Percentiles rank a stretch among this genome's conserved stretches.
Evolutionary conservation across 1,140 invertebrate genomes (phyloP).

Genomic region (Drosophila rufa): DNA sequence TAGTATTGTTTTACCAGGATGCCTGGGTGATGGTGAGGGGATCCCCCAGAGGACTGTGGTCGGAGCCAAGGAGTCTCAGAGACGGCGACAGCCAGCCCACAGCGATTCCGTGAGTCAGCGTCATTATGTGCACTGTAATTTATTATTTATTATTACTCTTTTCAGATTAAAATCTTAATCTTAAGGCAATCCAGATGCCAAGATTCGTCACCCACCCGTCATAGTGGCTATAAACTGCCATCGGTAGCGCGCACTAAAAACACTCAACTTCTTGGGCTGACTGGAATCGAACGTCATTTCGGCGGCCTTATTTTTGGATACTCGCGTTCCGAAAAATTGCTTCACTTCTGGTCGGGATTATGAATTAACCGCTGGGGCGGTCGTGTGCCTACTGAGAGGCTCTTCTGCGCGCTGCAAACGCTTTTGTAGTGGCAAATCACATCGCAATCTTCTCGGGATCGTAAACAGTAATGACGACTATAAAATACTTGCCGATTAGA

Average conservation of each 20-base stretch:
- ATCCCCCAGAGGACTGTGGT: conserved; percentile 40
- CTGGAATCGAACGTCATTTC: conserved; percentile 50
- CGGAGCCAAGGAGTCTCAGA: conserved; percentile 53
- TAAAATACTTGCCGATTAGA: conserved; percentile 51
- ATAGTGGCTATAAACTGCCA: conserved; percentile 73
- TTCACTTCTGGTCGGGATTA: conserved; percentile 7
- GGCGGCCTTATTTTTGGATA: background rate
- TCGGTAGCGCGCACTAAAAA: conserved; percentile 67
- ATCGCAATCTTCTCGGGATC: conserved; percentile 26
- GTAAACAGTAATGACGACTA: conserved; percentile 34
- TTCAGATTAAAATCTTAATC: background rate
- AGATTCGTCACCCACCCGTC: conserved; percentile 57
- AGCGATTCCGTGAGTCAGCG: conserved; percentile 62
- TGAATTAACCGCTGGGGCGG: conserved; percentile 12
- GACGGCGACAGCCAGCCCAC: conserved; percentile 71
- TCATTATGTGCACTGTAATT: conserved; percentile 68
- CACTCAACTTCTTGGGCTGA: conserved; percentile 34
- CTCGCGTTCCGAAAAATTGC: background rate
- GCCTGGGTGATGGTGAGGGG: conserved; percentile 62
- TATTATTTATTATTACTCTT: background rate
- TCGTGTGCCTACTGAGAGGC: conserved; percentile 53
- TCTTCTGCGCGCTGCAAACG: conserved; percentile 6
- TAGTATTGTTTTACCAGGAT: conserved; percentile 47
- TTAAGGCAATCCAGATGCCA: background rate
- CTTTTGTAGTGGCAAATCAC: conserved; percentile 69